Base-by-base conservation (phyloP, 2,113 vertebrate species). In the Heterocephalus glaber region DNA sequence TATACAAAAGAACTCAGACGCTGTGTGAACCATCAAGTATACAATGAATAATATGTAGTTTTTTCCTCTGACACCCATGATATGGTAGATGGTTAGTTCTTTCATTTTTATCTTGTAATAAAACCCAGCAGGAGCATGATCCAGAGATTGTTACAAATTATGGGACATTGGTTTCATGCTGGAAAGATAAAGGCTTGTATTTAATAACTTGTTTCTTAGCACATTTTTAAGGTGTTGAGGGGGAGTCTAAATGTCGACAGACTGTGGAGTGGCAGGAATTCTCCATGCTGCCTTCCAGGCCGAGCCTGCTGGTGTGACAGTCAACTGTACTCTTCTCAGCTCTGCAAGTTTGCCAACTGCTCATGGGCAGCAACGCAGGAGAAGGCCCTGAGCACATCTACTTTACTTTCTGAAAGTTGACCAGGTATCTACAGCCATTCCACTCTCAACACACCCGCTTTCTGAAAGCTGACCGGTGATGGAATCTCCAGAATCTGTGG, bases 101-200 rank as follows among this genome's bases (percentile, higher is more conserved):
- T 89, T 76, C 41, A 65, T 84, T 89, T 96, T 94, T 82, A 82
- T 83, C 89, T 84, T 89, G 49, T 93, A 83, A 95, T 83, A 70
- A 80, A 79, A 86, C 7, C 14, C 66, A 81, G 38, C 44, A 33
- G 38, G 83, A 80, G 80, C 28, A 66, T 49, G 95, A 88, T 24
- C 8, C 41, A 60, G 35, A 54, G 77, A 86, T 74, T n/a, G n/a
- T n/a, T n/a, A 92, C 70, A 94, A 85, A 58, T 38, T 28, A 2
- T 28, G 33, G 26, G 60, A 76, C 49, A 60, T 0, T 47, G 35
- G 35, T 52, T 95, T 95, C 61, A 52, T 56, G 35, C 47, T 91
- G 22, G 87, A 74, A 80, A 96, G 30, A 33, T 24, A 33, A 6
- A 33, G 30, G 11, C 68, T 80, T 81, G 77, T 33, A 30, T 22